Evolutionary conservation across 1,140 invertebrate genomes (phyloP).

Genomic region (Mylabris phalerata): DNA sequence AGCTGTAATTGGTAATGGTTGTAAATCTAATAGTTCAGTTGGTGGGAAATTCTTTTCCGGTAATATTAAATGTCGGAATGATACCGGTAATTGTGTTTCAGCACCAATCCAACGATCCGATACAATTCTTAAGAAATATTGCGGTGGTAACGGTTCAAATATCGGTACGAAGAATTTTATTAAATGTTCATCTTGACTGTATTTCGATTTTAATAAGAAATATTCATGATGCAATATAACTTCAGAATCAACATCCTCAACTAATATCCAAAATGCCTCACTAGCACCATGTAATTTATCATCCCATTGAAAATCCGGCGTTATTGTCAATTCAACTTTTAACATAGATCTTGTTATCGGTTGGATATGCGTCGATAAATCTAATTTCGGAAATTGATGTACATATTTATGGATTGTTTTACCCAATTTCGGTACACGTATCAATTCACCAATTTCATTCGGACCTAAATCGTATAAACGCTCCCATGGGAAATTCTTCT

Average conservation of each 20-base stretch:
- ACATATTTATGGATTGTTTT: constrained; percentile 98
- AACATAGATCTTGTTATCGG: constrained; percentile 94
- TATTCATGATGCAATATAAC: constrained; percentile 95
- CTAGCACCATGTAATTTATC: constrained; percentile 93
- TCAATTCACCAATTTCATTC: constrained; percentile 95
- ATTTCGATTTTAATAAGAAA: constrained; percentile 94
- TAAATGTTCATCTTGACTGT: constrained; percentile 88
- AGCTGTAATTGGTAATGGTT: constrained; percentile 86
- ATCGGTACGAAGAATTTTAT: constrained; percentile 98
- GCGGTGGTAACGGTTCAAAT: constrained; percentile 95
- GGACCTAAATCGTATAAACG: constrained; percentile 93
- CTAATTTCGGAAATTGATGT: constrained; percentile 94
- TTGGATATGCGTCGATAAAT: constrained; percentile 92
- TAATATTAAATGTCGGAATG: constrained; percentile 92
- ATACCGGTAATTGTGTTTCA: constrained; percentile 94
- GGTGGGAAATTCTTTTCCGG: constrained; percentile 98
- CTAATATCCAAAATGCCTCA: constrained; percentile 98
- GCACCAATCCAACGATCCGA: constrained; percentile 82
- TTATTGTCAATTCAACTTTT: constrained; percentile 94
- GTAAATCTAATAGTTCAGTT: constrained; percentile 95
- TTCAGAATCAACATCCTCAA: constrained; percentile 97
- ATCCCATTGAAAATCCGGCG: constrained; percentile 99
- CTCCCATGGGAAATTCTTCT: constrained; percentile 94
- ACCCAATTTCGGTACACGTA: constrained; percentile 92
- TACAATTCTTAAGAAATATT: constrained; percentile 88